Evolutionary conservation across 35 echinoderm and acorn worm genomes (phyloP), one percentile per base, ranked within the genome.

Genomic region (Strongylocentrotus purpuratus): DNA sequence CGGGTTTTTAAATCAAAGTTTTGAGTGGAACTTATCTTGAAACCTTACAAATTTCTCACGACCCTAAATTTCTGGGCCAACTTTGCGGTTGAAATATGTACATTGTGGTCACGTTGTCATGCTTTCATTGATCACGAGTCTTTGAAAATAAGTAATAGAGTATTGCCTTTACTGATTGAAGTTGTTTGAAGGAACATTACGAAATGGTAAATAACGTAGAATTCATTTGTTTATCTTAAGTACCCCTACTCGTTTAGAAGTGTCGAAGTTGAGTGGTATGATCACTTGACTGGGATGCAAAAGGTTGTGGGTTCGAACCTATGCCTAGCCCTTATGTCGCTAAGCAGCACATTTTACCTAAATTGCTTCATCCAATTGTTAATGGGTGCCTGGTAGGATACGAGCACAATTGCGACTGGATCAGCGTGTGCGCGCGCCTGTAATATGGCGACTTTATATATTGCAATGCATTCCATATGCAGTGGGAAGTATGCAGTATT

Each of bases 1-100:
- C 65, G n/a, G 65, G 65, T 78, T 78, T 70, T 78, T 78, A 78
- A 78, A 78, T 78, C 65, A 78, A 78, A 78, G 65, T 28, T 78
- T 78, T 78, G 65, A 78, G 65, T 78, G 65, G 65, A 78, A 78
- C 65, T 78, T 78, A 78, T 78, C 65, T 78, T 22, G 65, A 78
- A 78, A 78, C 65, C 65, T 78, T 78, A 78, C 65, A 78, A n/a
- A 78, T 78, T 78, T 78, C 22, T 78, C 65, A 78, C 65, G 28
- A 78, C 65, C 65, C 65, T 78, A 78, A 78, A 28, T 78, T 78
- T n/a, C 7, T 78, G 4, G 0, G 65, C 65, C 28, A 78, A 78
- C 65, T 78, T 28, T 78, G 65, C 25, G 65, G 20, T 78, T 78
- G 65, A 78, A 78, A 78, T 22, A 70, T 70, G 61, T 70, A 65